A percentile compares a stretch with the other conserved stretches of the same genome.
These are phyloP conservation scores for Caenorhabditis zanzibari DNA, from an alignment of 2,888 invertebrate genomes.

Conservation along the genomic window DNA sequence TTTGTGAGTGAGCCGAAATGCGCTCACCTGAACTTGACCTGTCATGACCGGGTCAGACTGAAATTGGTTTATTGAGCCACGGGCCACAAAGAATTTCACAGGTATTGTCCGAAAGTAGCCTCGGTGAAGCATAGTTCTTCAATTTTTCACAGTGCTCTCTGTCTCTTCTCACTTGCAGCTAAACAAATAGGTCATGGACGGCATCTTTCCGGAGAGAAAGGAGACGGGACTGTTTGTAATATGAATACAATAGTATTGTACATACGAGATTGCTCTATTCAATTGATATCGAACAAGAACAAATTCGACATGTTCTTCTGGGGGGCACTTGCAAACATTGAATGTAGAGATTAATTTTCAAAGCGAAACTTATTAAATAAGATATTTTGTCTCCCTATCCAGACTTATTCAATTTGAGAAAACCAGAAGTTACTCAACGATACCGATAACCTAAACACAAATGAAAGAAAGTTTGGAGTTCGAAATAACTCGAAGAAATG, in stretches of 20 bases:
- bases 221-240: conserved; percentile 49
- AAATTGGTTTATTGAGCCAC: no score
- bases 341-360: neutral
- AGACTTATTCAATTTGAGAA: no score
- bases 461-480: no score
- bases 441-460: no score
- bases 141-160: conserved; percentile 40
- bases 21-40: conserved; percentile 18
- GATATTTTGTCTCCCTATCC: no score
- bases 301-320: neutral
- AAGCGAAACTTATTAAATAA: no score
- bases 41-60: conserved; percentile 11
- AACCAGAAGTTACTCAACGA: no score
- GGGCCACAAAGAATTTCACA: neutral
- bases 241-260: conserved; percentile 49
- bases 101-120: conserved; percentile 47
- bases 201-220: conserved; percentile 40
- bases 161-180: conserved; percentile 51
- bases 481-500: neutral
- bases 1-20: conserved; percentile 15
- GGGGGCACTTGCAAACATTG: neutral
- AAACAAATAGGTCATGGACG: conserved; percentile 63
- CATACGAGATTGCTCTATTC: conserved; percentile 41
- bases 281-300: conserved; percentile 46
- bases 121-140: conserved; percentile 4